Conservation (phyloP, 1,140 invertebrate species). For the Ostrea denselamellosa region DNA sequence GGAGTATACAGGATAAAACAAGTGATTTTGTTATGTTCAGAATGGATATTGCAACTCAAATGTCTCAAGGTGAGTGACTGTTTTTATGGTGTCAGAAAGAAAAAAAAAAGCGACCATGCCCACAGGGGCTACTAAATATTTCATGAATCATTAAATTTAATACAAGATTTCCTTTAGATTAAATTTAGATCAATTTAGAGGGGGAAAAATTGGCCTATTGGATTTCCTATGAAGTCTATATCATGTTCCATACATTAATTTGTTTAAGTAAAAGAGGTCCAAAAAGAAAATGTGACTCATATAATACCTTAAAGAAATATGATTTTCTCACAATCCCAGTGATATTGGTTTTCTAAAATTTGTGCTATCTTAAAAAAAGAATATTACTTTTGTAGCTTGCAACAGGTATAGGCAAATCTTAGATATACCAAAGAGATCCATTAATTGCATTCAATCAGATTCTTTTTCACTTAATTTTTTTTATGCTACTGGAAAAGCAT, state of each 20-base stretch:
- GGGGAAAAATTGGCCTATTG: neutral
- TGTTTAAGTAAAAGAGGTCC: neutral
- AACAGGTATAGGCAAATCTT: constrained; percentile 2
- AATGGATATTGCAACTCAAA: constrained; percentile 27
- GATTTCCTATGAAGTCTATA: constrained; percentile 14
- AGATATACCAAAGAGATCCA: neutral
- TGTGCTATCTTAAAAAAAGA: neutral
- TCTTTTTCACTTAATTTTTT: constrained; percentile 20
- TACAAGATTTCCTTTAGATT: constrained; percentile 30
- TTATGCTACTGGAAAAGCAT: constrained; percentile 1
- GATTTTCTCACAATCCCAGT: constrained; percentile 4
- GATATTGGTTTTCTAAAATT: constrained; percentile 8
- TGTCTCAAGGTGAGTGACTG: neutral
- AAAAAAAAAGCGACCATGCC: constrained; percentile 20
- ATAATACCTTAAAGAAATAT: constrained; percentile 5
- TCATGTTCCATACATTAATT: constrained; percentile 12
- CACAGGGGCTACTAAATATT: constrained; percentile 34
- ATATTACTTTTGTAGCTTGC: constrained; percentile 10
- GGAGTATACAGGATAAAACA: constrained; percentile 7
- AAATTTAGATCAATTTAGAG: constrained; percentile 37
- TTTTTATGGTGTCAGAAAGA: neutral
- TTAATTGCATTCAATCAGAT: constrained; percentile 20
- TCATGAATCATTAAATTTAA: constrained; percentile 40
- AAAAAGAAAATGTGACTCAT: constrained; percentile 17
- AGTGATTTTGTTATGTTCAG: constrained; percentile 6